Evolutionary conservation across 2,888 invertebrate genomes (phyloP).

Genomic region (Plagodis pulveraria): DNA sequence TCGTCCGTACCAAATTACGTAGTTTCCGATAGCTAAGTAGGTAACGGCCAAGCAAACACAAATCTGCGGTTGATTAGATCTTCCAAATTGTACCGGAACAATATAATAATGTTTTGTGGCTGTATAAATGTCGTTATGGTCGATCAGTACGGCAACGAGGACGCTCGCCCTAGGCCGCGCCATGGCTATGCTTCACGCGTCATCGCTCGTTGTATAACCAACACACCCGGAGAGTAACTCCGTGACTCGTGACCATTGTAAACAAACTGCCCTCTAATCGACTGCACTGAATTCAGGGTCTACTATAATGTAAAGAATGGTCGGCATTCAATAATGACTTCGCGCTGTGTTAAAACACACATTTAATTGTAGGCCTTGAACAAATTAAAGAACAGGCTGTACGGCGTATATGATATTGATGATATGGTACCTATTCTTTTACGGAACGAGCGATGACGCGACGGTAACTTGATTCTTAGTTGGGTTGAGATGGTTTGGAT

Average conservation of each 20-base stretch:
- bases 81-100: conserved; percentile 49
- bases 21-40: background rate
- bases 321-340: conserved; percentile 13
- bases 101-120: conserved; percentile 47
- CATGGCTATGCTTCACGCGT: conserved; percentile 76
- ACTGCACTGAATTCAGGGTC: conserved; percentile 27
- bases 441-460: too few species aligned
- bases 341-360: conserved; percentile 7
- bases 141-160: conserved; percentile 63
- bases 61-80: conserved; percentile 15
- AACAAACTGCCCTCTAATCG: conserved; percentile 27
- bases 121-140: conserved; percentile 68
- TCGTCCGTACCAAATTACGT: too few species aligned
- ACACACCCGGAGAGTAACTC: conserved; percentile 35
- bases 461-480: too few species aligned
- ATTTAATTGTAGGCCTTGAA: conserved; percentile 6
- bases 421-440: too few species aligned
- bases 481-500: too few species aligned
- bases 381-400: conserved; percentile 8
- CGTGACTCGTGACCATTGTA: conserved; percentile 40
- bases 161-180: conserved; percentile 68
- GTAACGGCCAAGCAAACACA: conserved; percentile 3
- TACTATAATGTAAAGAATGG: conserved; percentile 19
- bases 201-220: conserved; percentile 52
- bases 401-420: background rate